Conservation (phyloP, 1,140 invertebrate genomes). For the Bombus superbus region DNA sequence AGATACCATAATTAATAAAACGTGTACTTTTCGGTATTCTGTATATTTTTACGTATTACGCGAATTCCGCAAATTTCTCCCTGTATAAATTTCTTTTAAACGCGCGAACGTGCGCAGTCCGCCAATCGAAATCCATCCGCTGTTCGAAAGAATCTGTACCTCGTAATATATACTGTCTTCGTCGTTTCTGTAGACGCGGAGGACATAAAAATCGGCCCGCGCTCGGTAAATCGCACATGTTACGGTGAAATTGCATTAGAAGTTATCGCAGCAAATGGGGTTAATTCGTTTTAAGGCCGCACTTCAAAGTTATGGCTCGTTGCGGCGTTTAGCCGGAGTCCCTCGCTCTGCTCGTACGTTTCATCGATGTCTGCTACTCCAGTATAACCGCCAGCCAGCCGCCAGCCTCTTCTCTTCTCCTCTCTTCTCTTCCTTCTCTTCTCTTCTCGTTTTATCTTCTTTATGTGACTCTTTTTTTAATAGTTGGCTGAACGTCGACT, state of each 20-base stretch:
- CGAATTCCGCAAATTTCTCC: background rate
- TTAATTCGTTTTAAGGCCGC: constrained; percentile 69
- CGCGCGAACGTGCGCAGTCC: too few relatives aligned
- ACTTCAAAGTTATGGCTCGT: constrained; percentile 52
- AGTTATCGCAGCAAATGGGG: constrained; percentile 60
- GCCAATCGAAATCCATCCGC: too few relatives aligned
- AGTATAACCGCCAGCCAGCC: background rate
- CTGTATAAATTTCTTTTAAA: background rate
- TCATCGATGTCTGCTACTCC: constrained; percentile 11
- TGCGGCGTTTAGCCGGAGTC: constrained; percentile 19
- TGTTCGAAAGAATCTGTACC: background rate
- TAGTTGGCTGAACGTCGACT: background rate
- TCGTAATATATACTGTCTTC: background rate
- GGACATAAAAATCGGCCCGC: constrained; percentile 23
- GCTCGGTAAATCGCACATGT: constrained; percentile 50
- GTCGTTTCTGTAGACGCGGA: background rate
- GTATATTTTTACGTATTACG: background rate
- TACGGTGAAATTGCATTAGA: constrained; percentile 63
- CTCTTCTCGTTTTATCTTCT: background rate
- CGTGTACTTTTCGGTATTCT: background rate
- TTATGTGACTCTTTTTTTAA: background rate
- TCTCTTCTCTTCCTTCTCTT: background rate
- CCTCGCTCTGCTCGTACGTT: background rate
- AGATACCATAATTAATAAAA: background rate
- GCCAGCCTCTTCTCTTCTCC: background rate